Conservation (phyloP, 2,113 vertebrate species). For the Saimiri boliviensis region DNA sequence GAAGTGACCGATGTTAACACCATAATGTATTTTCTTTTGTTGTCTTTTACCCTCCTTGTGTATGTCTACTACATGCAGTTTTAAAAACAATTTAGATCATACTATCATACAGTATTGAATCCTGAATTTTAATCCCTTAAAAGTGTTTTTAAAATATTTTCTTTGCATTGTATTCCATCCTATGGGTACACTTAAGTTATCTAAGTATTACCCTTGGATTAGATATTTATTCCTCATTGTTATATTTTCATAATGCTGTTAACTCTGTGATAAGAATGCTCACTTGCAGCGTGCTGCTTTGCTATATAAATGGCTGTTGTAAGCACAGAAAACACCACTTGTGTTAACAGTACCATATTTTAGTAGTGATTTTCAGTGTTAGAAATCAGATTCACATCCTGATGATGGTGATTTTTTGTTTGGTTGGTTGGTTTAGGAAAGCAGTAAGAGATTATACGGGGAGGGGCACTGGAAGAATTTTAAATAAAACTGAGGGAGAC, state of each 20-base stretch:
- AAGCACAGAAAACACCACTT: not conserved
- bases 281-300: not conserved
- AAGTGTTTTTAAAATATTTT: not conserved
- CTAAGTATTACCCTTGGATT: not conserved
- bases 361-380: not conserved
- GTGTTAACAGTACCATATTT: not conserved
- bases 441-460: not conserved
- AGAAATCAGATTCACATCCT: not conserved
- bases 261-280: not conserved
- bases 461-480: not conserved
- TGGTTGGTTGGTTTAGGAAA: not conserved
- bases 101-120: not conserved
- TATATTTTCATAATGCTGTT: not conserved
- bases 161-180: not conserved
- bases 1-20: not conserved
- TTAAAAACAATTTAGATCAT: not conserved
- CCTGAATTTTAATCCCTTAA: not conserved
- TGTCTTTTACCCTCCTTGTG: not conserved
- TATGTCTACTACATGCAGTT: not conserved
- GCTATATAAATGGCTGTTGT: not conserved
- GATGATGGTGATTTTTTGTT: not conserved
- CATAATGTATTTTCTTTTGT: not conserved
- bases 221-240: not conserved
- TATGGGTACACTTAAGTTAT: not conserved
- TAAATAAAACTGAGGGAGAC: not conserved